phyloP scores from a whole-genome alignment of 2,113 vertebrate genomes.

The Pelecanus crispus region DNA sequence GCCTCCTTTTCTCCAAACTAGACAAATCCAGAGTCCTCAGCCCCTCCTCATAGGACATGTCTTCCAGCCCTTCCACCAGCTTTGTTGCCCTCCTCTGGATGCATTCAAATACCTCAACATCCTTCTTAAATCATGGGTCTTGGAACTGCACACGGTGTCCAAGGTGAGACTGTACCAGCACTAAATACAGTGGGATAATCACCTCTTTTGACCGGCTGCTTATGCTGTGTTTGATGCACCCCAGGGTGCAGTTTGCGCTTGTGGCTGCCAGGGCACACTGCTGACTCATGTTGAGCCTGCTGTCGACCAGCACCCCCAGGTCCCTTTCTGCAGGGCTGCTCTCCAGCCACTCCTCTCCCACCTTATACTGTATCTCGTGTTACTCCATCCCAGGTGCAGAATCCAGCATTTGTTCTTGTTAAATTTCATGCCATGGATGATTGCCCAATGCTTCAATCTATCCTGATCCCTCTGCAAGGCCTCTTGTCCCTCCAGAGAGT shows the following conservation, averaged over 20 bases:
- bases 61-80: background rate
- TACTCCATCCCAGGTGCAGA: background rate
- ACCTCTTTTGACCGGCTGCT: background rate
- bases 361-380: rapidly evolving
- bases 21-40: background rate
- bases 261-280: background rate
- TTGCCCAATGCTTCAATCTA: background rate
- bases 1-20: background rate
- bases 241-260: background rate
- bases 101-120: background rate
- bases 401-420: background rate
- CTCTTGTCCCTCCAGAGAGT: background rate
- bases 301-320: too few species aligned
- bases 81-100: background rate
- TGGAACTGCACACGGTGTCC: too few species aligned
- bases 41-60: background rate
- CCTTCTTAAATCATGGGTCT: background rate
- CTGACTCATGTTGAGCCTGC: background rate
- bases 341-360: background rate
- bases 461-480: background rate
- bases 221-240: background rate
- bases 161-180: too few species aligned
- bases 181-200: background rate
- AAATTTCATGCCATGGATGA: background rate
- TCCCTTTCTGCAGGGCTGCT: background rate